Evolutionary conservation across 2,797 vertebrate genomes (phyloP).

Genomic region (Anabacerthia variegaticeps): DNA sequence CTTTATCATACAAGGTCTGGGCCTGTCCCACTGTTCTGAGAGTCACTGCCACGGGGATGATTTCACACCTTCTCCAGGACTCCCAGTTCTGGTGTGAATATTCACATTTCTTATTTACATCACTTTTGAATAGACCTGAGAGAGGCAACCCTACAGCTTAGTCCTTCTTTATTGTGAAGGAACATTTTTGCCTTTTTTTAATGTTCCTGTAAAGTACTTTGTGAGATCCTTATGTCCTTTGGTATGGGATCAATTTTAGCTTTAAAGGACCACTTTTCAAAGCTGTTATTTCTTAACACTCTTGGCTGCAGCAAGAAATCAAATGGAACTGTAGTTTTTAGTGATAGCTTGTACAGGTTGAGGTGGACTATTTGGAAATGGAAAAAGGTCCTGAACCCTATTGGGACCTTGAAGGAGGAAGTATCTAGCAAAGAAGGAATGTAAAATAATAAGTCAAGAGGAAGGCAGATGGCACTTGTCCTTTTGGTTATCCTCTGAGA

Average conservation of each 20-base stretch:
- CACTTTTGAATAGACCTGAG: not conserved
- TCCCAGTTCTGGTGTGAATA: not conserved
- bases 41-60: not conserved
- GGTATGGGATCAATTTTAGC: not conserved
- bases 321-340: not conserved
- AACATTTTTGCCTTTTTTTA: not conserved
- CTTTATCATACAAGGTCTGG: not conserved
- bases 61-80: not conserved
- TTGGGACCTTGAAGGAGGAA: not conserved
- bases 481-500: not conserved
- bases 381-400: constrained; percentile 13
- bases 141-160: not conserved
- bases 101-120: not conserved
- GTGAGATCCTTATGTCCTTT: not conserved
- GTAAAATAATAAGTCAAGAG: not conserved
- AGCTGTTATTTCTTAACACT: not conserved
- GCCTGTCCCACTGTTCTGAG: not conserved
- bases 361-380: not conserved
- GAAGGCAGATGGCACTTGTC: not conserved
- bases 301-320: not conserved
- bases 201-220: not conserved
- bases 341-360: not conserved
- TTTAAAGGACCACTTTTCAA: constrained; percentile 14
- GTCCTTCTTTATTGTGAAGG: not conserved
- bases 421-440: not conserved